A percentile compares a stretch with the other conserved stretches of the same genome.
Evolutionary conservation across 2,113 vertebrate genomes (phyloP).

Genomic region (Todiramphus chloris): DNA sequence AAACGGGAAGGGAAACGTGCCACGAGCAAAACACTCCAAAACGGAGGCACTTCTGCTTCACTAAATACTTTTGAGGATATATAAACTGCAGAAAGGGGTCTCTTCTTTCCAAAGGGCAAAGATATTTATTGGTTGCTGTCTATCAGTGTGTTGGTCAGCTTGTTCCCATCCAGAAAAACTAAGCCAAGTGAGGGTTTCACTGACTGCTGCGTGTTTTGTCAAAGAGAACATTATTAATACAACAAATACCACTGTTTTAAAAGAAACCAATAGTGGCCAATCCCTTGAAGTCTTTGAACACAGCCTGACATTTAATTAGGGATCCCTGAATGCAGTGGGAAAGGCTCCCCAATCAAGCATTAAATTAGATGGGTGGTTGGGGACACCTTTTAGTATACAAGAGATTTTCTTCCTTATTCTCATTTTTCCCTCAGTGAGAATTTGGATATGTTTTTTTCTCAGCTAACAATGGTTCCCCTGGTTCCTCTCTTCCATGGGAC

Average conservation of each 20-base stretch:
- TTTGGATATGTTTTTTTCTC: background rate
- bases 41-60: constrained; percentile 43
- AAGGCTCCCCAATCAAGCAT: background rate
- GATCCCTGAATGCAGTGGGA: background rate
- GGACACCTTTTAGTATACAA: background rate
- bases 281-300: background rate
- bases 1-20: background rate
- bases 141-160: background rate
- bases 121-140: constrained; percentile 27
- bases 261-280: background rate
- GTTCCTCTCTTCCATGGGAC: background rate
- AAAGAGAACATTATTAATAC: background rate
- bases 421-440: background rate
- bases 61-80: constrained; percentile 40
- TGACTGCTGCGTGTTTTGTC: background rate
- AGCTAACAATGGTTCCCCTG: background rate
- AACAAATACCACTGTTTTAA: background rate
- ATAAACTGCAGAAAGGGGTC: constrained; percentile 14
- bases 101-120: constrained; percentile 32
- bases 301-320: background rate
- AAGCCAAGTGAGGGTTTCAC: background rate
- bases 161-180: background rate
- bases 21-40: background rate
- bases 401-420: background rate
- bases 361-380: background rate